A percentile compares a stretch with the other conserved stretches of the same genome.
Conservation (phyloP, 2,888 invertebrate genomes). For the Phyto melanocephala region DNA sequence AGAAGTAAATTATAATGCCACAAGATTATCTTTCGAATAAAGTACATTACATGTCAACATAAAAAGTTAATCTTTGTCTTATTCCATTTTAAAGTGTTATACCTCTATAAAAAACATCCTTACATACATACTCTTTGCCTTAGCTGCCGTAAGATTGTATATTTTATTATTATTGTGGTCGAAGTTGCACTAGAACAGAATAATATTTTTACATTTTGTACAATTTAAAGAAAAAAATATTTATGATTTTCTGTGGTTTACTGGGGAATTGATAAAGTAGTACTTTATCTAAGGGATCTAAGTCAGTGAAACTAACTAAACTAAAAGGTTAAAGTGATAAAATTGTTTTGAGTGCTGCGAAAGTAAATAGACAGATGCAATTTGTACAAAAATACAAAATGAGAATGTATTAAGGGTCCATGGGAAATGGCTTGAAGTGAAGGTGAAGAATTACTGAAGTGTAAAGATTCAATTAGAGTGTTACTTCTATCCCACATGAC, state of each 20-base stretch:
- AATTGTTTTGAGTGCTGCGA: background rate
- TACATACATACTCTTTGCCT: no score
- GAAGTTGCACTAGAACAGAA: background rate
- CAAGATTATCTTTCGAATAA: no score
- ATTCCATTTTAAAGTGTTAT: no score
- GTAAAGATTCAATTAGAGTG: background rate
- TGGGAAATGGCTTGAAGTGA: background rate
- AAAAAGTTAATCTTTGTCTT: no score
- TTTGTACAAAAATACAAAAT: background rate
- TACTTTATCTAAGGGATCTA: background rate
- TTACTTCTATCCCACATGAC: no score
- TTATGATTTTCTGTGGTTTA: background rate
- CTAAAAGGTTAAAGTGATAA: background rate
- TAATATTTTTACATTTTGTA: constrained; percentile 26
- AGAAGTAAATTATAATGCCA: no score
- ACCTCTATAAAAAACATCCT: no score
- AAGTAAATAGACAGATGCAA: background rate
- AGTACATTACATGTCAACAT: no score
- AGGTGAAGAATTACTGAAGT: background rate
- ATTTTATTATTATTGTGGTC: constrained; percentile 49
- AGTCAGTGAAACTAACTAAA: background rate
- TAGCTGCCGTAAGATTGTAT: background rate
- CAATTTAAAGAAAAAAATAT: background rate
- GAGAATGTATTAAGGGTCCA: background rate
- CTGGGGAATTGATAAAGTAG: background rate